Evolutionary conservation across 2,113 vertebrate genomes (phyloP), one percentile per base, ranked within the genome.

Genomic region (Melanostigma gelatinosum): DNA sequence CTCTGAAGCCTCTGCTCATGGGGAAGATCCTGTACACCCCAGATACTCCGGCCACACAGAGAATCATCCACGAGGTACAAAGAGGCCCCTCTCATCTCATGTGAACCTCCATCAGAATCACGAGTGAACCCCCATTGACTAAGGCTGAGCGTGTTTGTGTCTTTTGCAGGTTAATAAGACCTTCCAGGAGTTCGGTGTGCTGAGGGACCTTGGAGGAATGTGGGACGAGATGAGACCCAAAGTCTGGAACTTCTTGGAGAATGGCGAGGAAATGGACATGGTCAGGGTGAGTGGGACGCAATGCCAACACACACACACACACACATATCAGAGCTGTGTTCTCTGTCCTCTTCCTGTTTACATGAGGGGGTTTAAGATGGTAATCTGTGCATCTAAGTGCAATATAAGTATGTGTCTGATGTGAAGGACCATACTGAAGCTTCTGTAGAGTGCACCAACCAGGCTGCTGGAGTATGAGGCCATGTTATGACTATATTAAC

Each of bases 21-120:
- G 98, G 98, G 60, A 99, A 99, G 94, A 96, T 99, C 92, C 93
- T 99, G 40, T 99, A 98, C 89, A 99, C 97, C 9, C 98, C 98
- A 15, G 97, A 98, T 85, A 98, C 97, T 4, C 97, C 97, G 4
- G 97, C 95, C 0, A 94, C 97, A 4, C 97, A 96, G 86, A 96
- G 90, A 86, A 95, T 99, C 83, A 98, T 99, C 94, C 92, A 96
- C 8, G 98, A 99, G 96, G 98, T 99, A 94, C 91, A 50, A 7
- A 8, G 60, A 13, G 3, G 6, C 27, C 46, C 18, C 55, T 48
- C 9, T 54, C 8, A 18, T 32, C 11, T 7, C 22, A 29, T 29
- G 22, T 16, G 44, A 75, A 77, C 3, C 4, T 2, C 32, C 22
- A 10, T 24, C 55, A 40, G 20, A 63, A 62, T 60, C 2, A 22